Evolutionary conservation across 2,888 invertebrate genomes (phyloP), one percentile per base, ranked within the genome.

Genomic region (Theodoxus fluviatilis): DNA sequence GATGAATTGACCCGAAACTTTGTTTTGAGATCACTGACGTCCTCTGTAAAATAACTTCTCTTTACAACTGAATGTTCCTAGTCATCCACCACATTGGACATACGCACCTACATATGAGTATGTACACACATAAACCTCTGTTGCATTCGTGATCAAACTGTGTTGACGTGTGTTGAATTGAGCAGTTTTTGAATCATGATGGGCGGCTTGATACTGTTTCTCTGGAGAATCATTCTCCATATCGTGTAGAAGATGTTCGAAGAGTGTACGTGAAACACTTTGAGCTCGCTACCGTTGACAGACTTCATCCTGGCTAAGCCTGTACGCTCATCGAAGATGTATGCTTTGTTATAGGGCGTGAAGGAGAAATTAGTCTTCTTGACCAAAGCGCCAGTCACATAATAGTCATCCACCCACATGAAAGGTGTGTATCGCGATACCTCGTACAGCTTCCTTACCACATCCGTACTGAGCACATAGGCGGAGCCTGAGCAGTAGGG

Each of bases 331-430:
- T 83, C 81, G 3, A 86, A 75, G 37, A 79, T 75, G 74, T 86
- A 86, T 40, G 80, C 80, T 9, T 78, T 73, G 77, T 85, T 86
- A 61, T 82, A 78, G 33, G 80, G 76, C 64, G 74, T 74, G 64
- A 84, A 83, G 55, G 76, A 74, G 15, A 83, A 73, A 9, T 79
- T 78, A n/a, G 84, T 71, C 31, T 76, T 77, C 57, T 79, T 75
- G 0, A 84, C 82, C n/a, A 95, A 87, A 65, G 94, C 89, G 1
- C 96, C 96, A 0, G 95, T 96, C 0, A 96, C 88, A 84, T 92
- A 93, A 59, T 94, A 92, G 84, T 96, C 96, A 83, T 96, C 96
- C 72, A 96, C 94, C 95, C 96, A 96, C 87, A 96, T 95, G 79
- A 92, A 93, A 25, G 90, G 88, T n/a, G 90, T 87, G 7, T 85